These are phyloP conservation scores for Augochlorella aurata DNA, from an alignment of 2,888 invertebrate genomes.

Conservation along the genomic window DNA sequence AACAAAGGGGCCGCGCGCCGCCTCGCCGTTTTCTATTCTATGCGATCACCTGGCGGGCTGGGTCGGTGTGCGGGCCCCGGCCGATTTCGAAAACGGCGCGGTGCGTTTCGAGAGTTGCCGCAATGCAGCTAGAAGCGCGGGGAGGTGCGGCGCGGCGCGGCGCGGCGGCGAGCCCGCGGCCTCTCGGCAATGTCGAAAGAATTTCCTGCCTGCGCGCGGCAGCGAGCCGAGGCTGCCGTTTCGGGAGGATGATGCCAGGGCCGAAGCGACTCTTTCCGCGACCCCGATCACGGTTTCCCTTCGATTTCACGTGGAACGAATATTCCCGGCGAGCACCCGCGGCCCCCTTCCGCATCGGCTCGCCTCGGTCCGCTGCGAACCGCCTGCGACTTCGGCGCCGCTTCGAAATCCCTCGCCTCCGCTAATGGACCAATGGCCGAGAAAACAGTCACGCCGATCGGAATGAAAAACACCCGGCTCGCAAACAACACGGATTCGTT, in stretches of 20 bases:
- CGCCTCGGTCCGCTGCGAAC: no score
- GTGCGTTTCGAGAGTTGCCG: constrained; percentile 50
- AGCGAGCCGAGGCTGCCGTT: constrained; percentile 33
- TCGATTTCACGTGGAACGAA: constrained; percentile 30
- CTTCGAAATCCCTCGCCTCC: constrained; percentile 26
- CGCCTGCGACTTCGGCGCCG: not conserved
- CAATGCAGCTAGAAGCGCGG: constrained; percentile 41
- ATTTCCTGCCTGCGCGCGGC: constrained; percentile 47
- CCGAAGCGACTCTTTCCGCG: constrained; percentile 36
- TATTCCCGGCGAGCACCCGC: not conserved
- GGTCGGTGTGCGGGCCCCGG: not conserved
- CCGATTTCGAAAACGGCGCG: constrained; percentile 47
- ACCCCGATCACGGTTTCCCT: constrained; percentile 38
- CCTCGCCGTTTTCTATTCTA: not conserved
- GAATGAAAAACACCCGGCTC: constrained; percentile 44
- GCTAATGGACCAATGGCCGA: constrained; percentile 40
- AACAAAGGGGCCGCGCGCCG: not conserved
- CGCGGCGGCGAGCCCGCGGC: not conserved
- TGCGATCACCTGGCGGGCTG: not conserved
- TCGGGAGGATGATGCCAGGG: constrained; percentile 43
- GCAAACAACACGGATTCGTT: constrained; percentile 37
- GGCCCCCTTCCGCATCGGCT: not conserved
- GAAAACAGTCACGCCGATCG: constrained; percentile 42
- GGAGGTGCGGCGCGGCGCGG: not conserved
- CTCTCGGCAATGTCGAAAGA: constrained; percentile 56